phyloP scores from a whole-genome alignment of 2,888 invertebrate genomes.

The Mongoloraphidia duomilia region DNA sequence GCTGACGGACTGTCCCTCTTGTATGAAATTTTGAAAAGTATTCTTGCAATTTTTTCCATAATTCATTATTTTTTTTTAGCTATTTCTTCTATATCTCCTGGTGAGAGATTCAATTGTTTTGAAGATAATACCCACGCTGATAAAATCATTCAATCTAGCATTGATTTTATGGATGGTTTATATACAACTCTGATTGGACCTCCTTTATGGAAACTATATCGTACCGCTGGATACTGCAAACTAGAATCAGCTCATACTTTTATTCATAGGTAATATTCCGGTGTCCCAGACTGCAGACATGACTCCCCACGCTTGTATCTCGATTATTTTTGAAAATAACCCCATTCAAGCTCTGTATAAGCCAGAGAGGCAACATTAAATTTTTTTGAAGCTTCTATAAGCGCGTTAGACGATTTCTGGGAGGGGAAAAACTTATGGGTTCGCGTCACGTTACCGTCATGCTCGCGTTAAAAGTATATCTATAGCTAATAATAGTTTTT shows the following conservation, averaged over 20 bases:
- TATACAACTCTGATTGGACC: slow-evolving; percentile 32
- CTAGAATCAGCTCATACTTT: slow-evolving; percentile 34
- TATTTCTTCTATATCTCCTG: slow-evolving; percentile 38
- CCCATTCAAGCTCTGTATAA: not conserved
- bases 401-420: too few relatives aligned
- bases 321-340: not conserved
- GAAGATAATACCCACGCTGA: slow-evolving; percentile 18
- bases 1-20: too few relatives aligned
- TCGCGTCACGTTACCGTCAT: too few relatives aligned
- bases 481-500: too few relatives aligned
- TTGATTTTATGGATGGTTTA: slow-evolving; percentile 33
- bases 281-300: not conserved
- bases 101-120: slow-evolving; percentile 31
- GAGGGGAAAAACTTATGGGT: too few relatives aligned
- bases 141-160: slow-evolving; percentile 32
- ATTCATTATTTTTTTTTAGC: slow-evolving; percentile 23
- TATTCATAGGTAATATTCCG: slow-evolving; percentile 24
- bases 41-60: slow-evolving; percentile 2
- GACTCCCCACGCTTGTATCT: not conserved
- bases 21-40: not conserved
- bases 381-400: too few relatives aligned
- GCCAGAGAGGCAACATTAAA: too few relatives aligned
- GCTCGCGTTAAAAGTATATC: too few relatives aligned
- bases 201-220: slow-evolving; percentile 33
- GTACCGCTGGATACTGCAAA: slow-evolving; percentile 34